phyloP scores from a whole-genome alignment of 2,113 vertebrate species.

The Mus pahari region DNA sequence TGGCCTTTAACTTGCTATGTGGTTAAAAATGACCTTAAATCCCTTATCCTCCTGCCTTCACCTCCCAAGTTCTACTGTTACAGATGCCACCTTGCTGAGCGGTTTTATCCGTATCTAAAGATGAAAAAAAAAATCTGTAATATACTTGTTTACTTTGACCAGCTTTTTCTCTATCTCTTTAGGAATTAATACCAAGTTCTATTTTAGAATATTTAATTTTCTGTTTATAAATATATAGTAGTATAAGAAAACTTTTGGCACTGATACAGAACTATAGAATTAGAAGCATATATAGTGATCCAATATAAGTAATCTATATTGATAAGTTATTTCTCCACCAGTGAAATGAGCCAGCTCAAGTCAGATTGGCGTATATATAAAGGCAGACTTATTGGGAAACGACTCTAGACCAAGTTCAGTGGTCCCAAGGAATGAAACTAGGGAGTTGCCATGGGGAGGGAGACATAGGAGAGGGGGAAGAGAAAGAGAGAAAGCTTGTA shows the following conservation, averaged over 20 bases:
- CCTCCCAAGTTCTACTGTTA: no score
- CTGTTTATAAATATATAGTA: slow-evolving; percentile 43
- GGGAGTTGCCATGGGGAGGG: no score
- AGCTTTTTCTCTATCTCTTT: slow-evolving; percentile 1
- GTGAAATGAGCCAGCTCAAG: no score
- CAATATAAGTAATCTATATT: slow-evolving; percentile 20
- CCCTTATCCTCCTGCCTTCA: background rate
- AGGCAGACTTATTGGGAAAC: no score
- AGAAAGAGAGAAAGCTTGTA: no score
- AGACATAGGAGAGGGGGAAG: no score
- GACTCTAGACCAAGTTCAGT: no score
- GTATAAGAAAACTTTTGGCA: slow-evolving; percentile 44
- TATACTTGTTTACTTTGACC: slow-evolving; percentile 34
- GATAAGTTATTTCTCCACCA: no score
- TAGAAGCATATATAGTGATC: slow-evolving; percentile 28
- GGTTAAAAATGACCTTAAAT: background rate
- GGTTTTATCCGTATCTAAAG: slow-evolving; percentile 49
- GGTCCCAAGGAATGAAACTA: no score
- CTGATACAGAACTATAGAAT: slow-evolving; percentile 25
- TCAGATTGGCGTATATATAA: no score
- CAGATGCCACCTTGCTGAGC: background rate
- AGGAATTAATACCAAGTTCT: slow-evolving; percentile 39
- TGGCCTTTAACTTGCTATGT: background rate
- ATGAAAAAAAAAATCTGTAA: slow-evolving; percentile 7
- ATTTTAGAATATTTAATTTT: slow-evolving; percentile 61